Percentiles rank a stretch among this genome's conserved stretches.
Conservation (phyloP, 2,113 vertebrate genomes). For the Eubucco bourcierii region DNA sequence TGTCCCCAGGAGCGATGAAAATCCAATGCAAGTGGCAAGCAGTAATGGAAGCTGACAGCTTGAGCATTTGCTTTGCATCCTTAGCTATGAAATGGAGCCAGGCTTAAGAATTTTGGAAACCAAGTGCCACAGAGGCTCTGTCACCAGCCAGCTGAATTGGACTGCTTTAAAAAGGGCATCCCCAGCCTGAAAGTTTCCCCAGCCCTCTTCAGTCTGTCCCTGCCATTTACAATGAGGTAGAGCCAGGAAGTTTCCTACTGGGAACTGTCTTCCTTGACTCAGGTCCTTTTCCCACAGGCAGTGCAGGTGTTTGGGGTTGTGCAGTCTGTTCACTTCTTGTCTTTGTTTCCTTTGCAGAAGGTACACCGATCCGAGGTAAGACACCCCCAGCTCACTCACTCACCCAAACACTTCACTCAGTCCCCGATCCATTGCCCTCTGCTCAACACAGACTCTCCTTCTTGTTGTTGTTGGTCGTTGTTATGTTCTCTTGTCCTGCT, state of each 20-base stretch:
- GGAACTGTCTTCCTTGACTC: constrained; percentile 49
- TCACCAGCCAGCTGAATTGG: background rate
- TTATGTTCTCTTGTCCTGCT: constrained; percentile 40
- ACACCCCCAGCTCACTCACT: constrained; percentile 54
- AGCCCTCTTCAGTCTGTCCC: background rate
- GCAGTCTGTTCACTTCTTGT: constrained; percentile 71
- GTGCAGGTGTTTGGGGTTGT: constrained; percentile 60
- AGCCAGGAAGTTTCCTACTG: constrained; percentile 21
- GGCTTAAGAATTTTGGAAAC: background rate
- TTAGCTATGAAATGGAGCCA: background rate
- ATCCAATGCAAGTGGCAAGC: background rate
- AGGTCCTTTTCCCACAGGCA: constrained; percentile 65
- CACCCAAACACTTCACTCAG: constrained; percentile 52
- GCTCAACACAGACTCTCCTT: constrained; percentile 2
- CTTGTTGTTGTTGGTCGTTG: background rate
- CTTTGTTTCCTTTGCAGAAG: constrained; percentile 91
- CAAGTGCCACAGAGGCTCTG: background rate
- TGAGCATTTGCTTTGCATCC: background rate
- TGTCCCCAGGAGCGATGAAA: background rate
- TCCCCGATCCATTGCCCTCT: constrained; percentile 47
- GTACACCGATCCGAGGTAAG: constrained; percentile 99
- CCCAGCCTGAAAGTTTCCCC: background rate
- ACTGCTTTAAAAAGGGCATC: background rate
- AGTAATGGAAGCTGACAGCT: background rate
- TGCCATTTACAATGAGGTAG: background rate